Percentiles rank a stretch among this genome's conserved stretches.
Conservation (phyloP, 2,888 invertebrate species). For the Oscheius onirici region DNA sequence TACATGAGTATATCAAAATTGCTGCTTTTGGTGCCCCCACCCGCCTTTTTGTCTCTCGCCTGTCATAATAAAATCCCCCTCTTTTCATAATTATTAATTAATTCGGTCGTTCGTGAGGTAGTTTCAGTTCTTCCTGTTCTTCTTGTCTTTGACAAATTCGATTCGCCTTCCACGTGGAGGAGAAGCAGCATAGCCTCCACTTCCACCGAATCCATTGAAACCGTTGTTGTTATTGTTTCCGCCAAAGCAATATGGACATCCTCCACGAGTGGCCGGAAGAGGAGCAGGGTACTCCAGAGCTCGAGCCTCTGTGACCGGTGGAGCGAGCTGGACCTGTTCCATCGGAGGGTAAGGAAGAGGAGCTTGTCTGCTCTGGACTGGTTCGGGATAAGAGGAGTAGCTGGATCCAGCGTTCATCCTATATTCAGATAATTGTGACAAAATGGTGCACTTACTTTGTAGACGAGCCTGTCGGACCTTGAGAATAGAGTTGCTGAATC, state of each 20-base stretch:
- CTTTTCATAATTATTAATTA: not conserved
- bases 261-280: not conserved
- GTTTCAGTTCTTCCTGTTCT: not conserved
- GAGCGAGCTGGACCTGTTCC: not conserved
- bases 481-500: conserved; percentile 26
- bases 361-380: not conserved
- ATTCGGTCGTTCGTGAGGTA: not conserved
- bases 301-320: not conserved
- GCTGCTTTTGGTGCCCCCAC: not conserved
- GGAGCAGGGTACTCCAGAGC: conserved; percentile 5
- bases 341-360: not conserved
- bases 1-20: not conserved
- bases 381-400: conserved; percentile 8
- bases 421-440: not conserved
- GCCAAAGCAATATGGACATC: conserved; percentile 34
- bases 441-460: not conserved
- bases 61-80: conserved; percentile 4
- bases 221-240: conserved; percentile 3
- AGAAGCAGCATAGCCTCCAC: conserved; percentile 14
- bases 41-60: conserved; percentile 4
- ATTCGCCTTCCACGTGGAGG: conserved; percentile 4
- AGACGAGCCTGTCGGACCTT: not conserved
- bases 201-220: conserved; percentile 4
- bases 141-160: conserved; percentile 15
- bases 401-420: conserved; percentile 20